A percentile compares a stretch with the other conserved stretches of the same genome.
Conservation (phyloP, 2,888 invertebrate species). For the Petrolisthes cinctipes region DNA sequence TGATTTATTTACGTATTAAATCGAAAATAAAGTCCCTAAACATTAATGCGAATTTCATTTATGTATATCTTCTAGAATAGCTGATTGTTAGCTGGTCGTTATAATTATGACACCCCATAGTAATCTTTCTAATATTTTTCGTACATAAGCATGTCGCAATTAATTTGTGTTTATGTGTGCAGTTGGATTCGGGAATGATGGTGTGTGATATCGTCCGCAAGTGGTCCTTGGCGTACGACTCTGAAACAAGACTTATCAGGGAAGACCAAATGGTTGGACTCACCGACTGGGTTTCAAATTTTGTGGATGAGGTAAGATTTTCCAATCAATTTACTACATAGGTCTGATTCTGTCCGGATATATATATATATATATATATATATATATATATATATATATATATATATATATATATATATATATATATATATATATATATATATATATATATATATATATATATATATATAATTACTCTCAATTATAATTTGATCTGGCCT, state of each 20-base stretch:
- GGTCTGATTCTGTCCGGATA: background rate
- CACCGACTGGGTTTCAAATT: background rate
- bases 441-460: background rate
- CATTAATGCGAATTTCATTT: no score
- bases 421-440: background rate
- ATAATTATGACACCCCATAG: no score
- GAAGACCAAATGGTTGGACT: background rate
- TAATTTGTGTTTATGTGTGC: no score
- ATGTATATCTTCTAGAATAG: no score
- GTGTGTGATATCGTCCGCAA: slow-evolving; percentile 10
- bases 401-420: background rate
- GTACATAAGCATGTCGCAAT: no score
- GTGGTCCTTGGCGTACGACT: background rate
- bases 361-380: background rate
- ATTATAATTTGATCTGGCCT: no score
- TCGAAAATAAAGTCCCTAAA: no score
- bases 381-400: background rate
- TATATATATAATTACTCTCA: background rate
- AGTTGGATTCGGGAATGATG: background rate
- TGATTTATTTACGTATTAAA: no score
- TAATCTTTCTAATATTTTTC: no score
- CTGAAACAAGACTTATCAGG: background rate
- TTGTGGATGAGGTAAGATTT: background rate
- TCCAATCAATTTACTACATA: no score
- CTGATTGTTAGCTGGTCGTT: no score